Conservation (phyloP, 2,797 vertebrate genomes). For the Pteropus rufus region DNA sequence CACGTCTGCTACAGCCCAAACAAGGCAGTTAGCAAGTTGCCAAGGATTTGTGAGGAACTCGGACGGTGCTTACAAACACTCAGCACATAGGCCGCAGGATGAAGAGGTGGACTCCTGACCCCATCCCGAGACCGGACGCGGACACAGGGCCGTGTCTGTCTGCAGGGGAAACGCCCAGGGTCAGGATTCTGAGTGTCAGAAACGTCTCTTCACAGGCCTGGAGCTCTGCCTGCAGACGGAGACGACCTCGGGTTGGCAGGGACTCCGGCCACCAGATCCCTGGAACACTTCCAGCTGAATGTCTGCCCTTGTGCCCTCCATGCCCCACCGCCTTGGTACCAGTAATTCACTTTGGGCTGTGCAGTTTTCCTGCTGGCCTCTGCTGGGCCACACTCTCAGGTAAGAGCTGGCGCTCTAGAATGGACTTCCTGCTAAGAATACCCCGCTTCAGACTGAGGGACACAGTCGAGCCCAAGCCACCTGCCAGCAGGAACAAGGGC, state of each 20-base stretch:
- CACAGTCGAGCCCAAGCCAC: not conserved
- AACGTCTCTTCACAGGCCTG: no score
- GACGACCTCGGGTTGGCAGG: not conserved
- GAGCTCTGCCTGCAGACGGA: not conserved
- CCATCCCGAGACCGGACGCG: not conserved
- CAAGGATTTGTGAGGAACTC: not conserved
- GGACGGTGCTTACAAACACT: not conserved
- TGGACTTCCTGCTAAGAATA: not conserved
- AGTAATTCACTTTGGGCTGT: accelerated
- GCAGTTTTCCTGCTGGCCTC: not conserved
- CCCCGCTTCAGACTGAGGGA: not conserved
- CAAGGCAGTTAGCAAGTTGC: not conserved
- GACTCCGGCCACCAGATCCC: accelerated
- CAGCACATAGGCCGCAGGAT: not conserved
- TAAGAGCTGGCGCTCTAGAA: not conserved
- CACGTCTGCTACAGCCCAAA: not conserved
- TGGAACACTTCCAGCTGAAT: not conserved
- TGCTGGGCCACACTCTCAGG: not conserved
- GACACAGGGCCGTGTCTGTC: not conserved
- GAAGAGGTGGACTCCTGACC: not conserved
- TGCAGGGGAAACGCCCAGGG: not conserved
- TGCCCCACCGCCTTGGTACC: accelerated
- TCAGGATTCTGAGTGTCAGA: not conserved
- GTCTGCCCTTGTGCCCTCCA: not conserved
- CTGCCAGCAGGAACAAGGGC: not conserved